These are phyloP conservation scores for Ramphastos sulfuratus DNA, from an alignment of 2,113 vertebrate genomes.

Conservation along the genomic window DNA sequence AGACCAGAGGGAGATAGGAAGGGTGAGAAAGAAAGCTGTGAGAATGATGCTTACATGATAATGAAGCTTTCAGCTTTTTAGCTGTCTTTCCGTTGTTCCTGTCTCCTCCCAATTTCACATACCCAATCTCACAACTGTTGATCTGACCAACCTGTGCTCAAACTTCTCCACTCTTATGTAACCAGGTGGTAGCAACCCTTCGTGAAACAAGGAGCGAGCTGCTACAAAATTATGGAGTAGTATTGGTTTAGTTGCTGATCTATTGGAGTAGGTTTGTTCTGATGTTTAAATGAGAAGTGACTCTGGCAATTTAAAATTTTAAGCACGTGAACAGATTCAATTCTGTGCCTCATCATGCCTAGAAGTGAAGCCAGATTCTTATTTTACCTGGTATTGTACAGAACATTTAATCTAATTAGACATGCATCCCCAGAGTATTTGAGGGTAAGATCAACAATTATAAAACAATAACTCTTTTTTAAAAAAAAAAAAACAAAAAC, in stretches of 20 bases:
- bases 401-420: background rate
- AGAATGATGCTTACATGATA: background rate
- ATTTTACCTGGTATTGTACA: background rate
- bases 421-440: background rate
- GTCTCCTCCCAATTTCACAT: background rate
- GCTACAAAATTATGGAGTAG: rapidly evolving
- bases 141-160: background rate
- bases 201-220: background rate
- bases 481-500: background rate
- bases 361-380: background rate
- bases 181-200: rapidly evolving
- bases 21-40: background rate
- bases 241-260: background rate
- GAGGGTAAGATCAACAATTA: background rate
- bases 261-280: background rate
- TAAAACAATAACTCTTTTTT: background rate
- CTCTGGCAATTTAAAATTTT: background rate
- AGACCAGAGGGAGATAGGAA: background rate
- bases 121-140: background rate
- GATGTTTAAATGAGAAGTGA: background rate
- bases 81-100: background rate
- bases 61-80: background rate
- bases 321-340: background rate
- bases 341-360: background rate
- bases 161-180: background rate